phyloP scores from a whole-genome alignment of 2,113 vertebrate species.

The Scytalopus superciliaris region DNA sequence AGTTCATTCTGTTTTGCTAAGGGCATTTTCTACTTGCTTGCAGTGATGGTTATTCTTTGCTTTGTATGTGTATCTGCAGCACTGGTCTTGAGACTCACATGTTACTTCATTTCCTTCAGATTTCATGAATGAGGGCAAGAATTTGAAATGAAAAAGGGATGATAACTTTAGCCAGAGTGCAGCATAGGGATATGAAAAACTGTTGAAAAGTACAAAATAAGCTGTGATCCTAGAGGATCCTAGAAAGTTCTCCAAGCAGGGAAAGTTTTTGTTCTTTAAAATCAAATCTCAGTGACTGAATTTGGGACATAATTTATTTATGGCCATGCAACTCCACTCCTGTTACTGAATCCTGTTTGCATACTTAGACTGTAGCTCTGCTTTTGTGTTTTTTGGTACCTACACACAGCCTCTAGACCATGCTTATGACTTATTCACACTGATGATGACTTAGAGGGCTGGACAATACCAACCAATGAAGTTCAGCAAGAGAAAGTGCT shows the following conservation, averaged over 20 bases:
- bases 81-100: not conserved
- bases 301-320: not conserved
- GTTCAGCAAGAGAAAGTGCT: not conserved
- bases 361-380: not conserved
- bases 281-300: not conserved
- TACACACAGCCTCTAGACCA: not conserved
- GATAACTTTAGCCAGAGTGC: not conserved
- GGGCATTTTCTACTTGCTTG: not conserved
- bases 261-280: not conserved
- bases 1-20: not conserved
- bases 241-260: not conserved
- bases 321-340: not conserved
- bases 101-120: not conserved
- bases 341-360: not conserved
- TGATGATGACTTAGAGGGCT: not conserved
- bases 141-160: not conserved
- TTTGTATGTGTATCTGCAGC: not conserved
- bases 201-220: not conserved
- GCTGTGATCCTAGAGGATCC: not conserved
- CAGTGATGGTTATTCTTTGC: not conserved
- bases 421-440: not conserved
- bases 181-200: not conserved
- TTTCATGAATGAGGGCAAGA: not conserved
- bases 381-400: not conserved
- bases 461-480: not conserved